A percentile compares a stretch with the other conserved stretches of the same genome.
Evolutionary conservation across 2,888 invertebrate genomes (phyloP).

Genomic region (Sipha maydis): DNA sequence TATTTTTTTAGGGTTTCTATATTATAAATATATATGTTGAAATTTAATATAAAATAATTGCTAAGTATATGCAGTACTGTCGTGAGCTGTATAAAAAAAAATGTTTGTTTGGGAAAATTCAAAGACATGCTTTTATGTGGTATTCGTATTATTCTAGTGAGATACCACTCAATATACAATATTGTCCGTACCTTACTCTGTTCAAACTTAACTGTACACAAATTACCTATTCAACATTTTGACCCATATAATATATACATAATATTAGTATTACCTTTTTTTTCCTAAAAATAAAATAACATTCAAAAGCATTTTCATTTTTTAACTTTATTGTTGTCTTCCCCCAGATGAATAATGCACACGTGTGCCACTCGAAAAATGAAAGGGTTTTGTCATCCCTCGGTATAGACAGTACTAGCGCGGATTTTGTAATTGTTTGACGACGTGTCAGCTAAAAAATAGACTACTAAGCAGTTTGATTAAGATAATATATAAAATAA

Average conservation of each 20-base stretch:
- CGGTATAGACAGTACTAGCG: background rate
- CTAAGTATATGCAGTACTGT: too few relatives aligned
- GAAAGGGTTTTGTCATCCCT: background rate
- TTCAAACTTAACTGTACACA: background rate
- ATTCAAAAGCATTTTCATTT: slow-evolving; percentile 18
- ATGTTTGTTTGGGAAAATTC: background rate
- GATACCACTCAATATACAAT: background rate
- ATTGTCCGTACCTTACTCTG: background rate
- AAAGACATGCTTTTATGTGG: background rate
- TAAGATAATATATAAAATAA: background rate
- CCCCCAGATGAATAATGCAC: slow-evolving; percentile 40
- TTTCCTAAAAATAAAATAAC: slow-evolving; percentile 8
- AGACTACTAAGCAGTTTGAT: slow-evolving; percentile 32
- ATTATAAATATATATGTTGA: too few relatives aligned
- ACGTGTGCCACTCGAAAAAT: slow-evolving; percentile 42
- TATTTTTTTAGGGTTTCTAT: too few relatives aligned
- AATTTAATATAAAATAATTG: too few relatives aligned
- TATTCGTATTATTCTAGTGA: background rate
- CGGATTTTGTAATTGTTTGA: slow-evolving; percentile 4
- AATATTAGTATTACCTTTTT: background rate
- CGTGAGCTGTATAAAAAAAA: background rate
- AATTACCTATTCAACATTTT: slow-evolving; percentile 3
- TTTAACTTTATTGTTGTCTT: slow-evolving; percentile 18
- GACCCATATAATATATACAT: background rate
- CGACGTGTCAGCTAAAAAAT: slow-evolving; percentile 25